Percentiles rank a stretch among this genome's conserved stretches.
phyloP scores from a whole-genome alignment of 2,797 vertebrate genomes.

The Lophotriccus pileatus region DNA sequence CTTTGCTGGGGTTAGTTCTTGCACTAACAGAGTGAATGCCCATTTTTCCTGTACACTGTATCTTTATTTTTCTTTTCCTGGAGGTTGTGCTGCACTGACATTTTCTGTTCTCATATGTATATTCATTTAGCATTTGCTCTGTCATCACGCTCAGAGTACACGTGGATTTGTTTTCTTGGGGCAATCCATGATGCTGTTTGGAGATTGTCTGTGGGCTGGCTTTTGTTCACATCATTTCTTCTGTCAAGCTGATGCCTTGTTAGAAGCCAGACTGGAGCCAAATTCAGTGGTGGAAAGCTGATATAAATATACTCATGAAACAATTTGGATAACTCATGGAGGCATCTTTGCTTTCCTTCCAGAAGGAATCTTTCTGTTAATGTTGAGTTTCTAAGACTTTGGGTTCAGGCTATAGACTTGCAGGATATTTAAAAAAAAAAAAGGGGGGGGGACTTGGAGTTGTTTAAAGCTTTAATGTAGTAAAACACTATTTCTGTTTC shows the following conservation, averaged over 20 bases:
- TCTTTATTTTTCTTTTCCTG: background rate
- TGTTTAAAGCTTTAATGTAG: background rate
- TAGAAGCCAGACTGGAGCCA: background rate
- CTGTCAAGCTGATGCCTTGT: conserved; percentile 13
- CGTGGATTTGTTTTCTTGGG: conserved; percentile 8
- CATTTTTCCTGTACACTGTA: background rate
- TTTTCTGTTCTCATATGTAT: background rate
- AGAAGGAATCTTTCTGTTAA: background rate
- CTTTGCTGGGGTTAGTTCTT: background rate
- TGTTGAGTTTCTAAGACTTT: background rate
- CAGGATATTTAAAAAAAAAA: background rate
- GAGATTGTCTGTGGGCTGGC: background rate
- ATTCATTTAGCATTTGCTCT: background rate
- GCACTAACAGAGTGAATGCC: background rate
- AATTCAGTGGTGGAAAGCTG: background rate
- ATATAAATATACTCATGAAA: background rate
- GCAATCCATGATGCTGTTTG: background rate
- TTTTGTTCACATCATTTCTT: background rate
- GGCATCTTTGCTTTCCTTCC: background rate
- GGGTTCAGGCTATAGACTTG: background rate
- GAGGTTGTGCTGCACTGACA: background rate
- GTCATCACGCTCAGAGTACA: background rate
- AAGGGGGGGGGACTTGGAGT: background rate
- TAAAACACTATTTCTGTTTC: background rate
- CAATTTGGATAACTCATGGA: background rate